Percentiles rank a stretch among this genome's conserved stretches.
phyloP scores from a whole-genome alignment of 2,113 vertebrate genomes.

The Onychorhynchus coronatus region DNA sequence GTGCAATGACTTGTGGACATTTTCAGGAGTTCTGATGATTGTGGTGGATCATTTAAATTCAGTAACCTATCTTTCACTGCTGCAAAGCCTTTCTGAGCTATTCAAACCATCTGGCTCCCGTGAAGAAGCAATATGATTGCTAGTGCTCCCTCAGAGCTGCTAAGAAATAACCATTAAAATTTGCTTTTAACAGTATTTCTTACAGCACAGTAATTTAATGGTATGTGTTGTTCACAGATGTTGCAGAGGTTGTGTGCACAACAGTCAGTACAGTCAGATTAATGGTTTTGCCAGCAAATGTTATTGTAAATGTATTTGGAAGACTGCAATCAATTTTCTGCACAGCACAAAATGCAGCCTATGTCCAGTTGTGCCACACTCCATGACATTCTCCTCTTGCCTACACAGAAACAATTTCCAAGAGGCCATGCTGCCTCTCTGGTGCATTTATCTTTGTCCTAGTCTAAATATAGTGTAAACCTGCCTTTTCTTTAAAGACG shows the following conservation, averaged over 20 bases:
- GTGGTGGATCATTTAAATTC: slow-evolving; percentile 5
- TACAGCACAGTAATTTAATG: background rate
- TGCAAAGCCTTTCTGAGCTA: background rate
- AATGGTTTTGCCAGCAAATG: background rate
- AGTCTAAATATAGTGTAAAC: background rate
- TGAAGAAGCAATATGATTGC: background rate
- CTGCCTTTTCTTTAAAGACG: slow-evolving; percentile 1
- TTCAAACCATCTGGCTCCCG: background rate
- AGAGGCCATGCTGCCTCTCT: background rate
- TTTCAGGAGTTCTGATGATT: slow-evolving; percentile 7
- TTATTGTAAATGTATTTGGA: background rate
- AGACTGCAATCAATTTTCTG: slow-evolving; percentile 2
- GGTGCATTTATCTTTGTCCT: background rate
- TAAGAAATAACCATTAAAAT: slow-evolving; percentile 26
- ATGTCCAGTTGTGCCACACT: background rate
- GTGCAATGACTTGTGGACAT: background rate
- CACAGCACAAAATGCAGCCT: background rate
- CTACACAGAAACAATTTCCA: background rate
- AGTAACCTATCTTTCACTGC: background rate
- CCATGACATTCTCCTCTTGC: background rate
- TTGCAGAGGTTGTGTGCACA: background rate
- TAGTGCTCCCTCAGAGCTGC: background rate
- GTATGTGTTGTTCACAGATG: background rate
- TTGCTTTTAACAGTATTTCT: background rate
- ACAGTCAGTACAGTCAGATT: background rate